Percentiles rank a stretch among this genome's conserved stretches.
Evolutionary conservation across 2,797 vertebrate species (phyloP).

Genomic region (Pipistrellus pipistrellus): DNA sequence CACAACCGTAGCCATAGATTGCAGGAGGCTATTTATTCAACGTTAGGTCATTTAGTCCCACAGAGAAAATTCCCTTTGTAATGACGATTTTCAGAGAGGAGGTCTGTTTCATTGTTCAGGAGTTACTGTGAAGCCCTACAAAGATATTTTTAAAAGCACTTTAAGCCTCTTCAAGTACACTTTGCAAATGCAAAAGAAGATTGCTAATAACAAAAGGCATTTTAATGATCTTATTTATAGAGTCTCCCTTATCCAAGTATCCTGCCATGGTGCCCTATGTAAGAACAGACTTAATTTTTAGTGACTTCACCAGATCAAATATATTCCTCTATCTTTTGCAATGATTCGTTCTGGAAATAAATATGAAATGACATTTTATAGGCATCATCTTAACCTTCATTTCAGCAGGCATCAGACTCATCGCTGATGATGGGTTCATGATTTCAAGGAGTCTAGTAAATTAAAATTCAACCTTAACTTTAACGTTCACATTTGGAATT

Average conservation of each 20-base stretch:
- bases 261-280: background rate
- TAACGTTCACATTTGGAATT: constrained; percentile 33
- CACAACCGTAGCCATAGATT: constrained; percentile 55
- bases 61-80: constrained; percentile 61
- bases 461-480: constrained; percentile 9
- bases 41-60: constrained; percentile 66
- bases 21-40: constrained; percentile 60
- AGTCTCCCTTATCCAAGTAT: background rate
- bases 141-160: constrained; percentile 36
- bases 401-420: background rate
- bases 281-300: constrained; percentile 27
- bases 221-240: constrained; percentile 15
- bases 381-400: constrained; percentile 26
- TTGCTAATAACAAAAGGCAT: background rate
- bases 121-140: constrained; percentile 30
- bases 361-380: background rate
- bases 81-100: constrained; percentile 59
- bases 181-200: constrained; percentile 52
- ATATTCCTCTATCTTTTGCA: background rate
- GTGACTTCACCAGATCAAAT: background rate
- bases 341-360: background rate
- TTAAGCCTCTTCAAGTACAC: background rate
- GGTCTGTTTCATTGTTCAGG: constrained; percentile 61
- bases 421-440: constrained; percentile 11
- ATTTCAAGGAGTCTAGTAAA: background rate